phyloP scores from a whole-genome alignment of 2,113 vertebrate species.

The Eonycteris spelaea region DNA sequence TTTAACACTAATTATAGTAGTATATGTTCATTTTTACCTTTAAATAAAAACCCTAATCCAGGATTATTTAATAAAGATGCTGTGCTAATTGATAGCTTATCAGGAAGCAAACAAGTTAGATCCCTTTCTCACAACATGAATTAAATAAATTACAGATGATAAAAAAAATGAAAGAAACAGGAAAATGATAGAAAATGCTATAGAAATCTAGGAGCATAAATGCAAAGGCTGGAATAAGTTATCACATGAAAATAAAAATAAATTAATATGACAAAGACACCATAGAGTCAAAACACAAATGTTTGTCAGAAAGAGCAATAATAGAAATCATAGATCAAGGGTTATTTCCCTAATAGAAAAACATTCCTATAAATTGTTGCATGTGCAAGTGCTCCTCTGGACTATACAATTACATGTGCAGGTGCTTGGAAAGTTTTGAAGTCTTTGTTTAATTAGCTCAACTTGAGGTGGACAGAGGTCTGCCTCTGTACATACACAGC shows the following conservation, averaged over 20 bases:
- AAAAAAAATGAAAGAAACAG: not conserved
- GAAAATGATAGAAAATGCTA: not conserved
- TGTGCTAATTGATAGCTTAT: not conserved
- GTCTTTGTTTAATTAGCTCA: not conserved
- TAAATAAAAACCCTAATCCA: not conserved
- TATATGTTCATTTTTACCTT: not conserved
- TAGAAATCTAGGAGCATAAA: not conserved
- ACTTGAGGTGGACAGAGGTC: not conserved
- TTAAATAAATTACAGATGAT: not conserved
- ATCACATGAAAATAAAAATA: not conserved
- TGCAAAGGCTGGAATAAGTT: not conserved
- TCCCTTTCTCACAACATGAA: not conserved
- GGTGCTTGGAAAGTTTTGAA: not conserved
- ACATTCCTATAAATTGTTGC: not conserved
- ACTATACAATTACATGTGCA: not conserved
- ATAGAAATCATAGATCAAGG: not conserved
- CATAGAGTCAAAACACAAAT: not conserved
- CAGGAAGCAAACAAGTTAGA: constrained; percentile 1
- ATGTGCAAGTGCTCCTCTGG: not conserved
- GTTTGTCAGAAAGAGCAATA: not conserved
- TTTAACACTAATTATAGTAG: not conserved
- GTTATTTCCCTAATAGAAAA: not conserved
- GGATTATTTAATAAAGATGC: not conserved
- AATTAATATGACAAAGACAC: not conserved
- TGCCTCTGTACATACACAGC: not conserved